These are phyloP conservation scores for Aviceda subcristata DNA, from an alignment of 2,113 vertebrate genomes.

Conservation along the genomic window DNA sequence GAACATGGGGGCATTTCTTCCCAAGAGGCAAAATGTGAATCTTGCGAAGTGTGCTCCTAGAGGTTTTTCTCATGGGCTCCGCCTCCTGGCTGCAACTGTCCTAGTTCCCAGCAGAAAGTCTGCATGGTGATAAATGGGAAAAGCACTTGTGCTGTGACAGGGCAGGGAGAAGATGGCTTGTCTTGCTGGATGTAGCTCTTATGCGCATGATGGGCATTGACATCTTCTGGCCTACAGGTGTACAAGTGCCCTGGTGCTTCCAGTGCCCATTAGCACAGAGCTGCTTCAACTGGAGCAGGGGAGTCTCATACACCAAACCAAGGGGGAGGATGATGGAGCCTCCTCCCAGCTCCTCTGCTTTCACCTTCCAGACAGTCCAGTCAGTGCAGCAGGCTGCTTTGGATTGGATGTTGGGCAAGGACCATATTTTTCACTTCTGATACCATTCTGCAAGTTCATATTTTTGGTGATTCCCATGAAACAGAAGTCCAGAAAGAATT, in stretches of 20 bases:
- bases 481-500: background rate
- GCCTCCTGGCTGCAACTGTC: background rate
- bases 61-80: background rate
- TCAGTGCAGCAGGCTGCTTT: background rate
- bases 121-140: rapidly evolving
- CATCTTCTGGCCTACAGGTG: background rate
- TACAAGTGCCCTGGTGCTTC: background rate
- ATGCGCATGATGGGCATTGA: background rate
- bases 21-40: background rate
- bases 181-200: background rate
- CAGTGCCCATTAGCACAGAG: background rate
- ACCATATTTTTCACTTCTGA: background rate
- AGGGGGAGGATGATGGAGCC: background rate
- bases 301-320: rapidly evolving
- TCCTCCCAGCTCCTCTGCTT: background rate
- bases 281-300: background rate
- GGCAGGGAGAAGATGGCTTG: background rate
- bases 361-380: background rate
- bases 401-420: background rate
- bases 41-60: background rate
- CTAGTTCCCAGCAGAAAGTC: background rate
- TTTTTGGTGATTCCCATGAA: background rate
- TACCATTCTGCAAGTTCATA: background rate
- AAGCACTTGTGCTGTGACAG: background rate
- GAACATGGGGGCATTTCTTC: background rate